Base-by-base conservation (phyloP, 1,140 invertebrate genomes). In the Epicauta chinensis region DNA sequence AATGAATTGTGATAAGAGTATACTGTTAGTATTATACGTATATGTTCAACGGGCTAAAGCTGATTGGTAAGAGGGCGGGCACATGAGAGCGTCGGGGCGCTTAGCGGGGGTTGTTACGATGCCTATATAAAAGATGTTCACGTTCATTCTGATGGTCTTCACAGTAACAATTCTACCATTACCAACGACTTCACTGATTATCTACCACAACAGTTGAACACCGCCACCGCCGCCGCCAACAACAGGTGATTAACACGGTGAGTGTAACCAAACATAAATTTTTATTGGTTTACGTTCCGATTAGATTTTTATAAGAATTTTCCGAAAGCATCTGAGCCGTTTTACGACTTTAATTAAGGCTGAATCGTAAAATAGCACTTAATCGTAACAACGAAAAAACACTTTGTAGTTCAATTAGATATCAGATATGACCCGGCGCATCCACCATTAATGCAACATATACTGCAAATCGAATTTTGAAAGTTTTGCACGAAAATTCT, bases 81-180 rank as follows among this genome's bases (percentile, higher is more conserved):
- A 23, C 23, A 23, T 42, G 40, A 34, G 37, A 34, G 44, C 44
- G 51, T 42, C 46, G 53, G 30, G 53, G 40, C 53, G 53, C 53
- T 36, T 23, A 50, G 40, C 47, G 46, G 46, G 46, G 46, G 16
- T 7, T 34, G 40, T n/a, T 29, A 16, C 44, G 45, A 41, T 34
- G 44, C 31, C 53, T 55, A 55, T 23, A 23, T 55, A 55, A 55
- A 55, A 55, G 53, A 55, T 55, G 32, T 50, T 50, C 44, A 30
- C 35, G 41, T 41, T 44, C 46, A 43, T 45, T 36, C 40, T 35
- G 53, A 23, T 44, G 15, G 46, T 38, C 42, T 46, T 50, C 47
- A 55, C 53, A 50, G 47, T 55, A 40, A 50, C 40, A 44, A 45
- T 37, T 36, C 47, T 40, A 51, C 23, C 40, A 44, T 45, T 32